Evolutionary conservation across 2,113 vertebrate genomes (phyloP), one percentile per base, ranked within the genome.

Genomic region (Embiotoca jacksoni): DNA sequence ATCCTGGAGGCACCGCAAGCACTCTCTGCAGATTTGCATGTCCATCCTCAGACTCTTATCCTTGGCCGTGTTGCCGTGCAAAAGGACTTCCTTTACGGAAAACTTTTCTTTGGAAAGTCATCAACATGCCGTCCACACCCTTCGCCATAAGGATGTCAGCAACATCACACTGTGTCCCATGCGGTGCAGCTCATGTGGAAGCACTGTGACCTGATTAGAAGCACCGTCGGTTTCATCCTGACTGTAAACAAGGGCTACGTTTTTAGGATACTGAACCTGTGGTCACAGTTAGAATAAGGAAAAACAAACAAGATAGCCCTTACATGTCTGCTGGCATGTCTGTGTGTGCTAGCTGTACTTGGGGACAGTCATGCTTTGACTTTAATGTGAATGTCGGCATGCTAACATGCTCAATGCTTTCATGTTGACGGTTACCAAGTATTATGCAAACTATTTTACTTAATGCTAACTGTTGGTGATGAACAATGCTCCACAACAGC

Each of bases 31-130:
- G 91, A 85, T 74, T 73, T 86, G 71, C 63, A 81, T 77, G 76
- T 57, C 13, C 47, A 72, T 88, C 60, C 75, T 75, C 36, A 73
- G 70, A 67, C 78, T 80, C 72, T 67, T 53, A 80, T 82, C 65
- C 62, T 80, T 72, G 61, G 66, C 72, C 47, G 55, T 73, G 80
- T 49, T 55, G 71, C 54, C 39, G 60, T 44, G 67, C 83, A 57
- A 85, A 63, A 84, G 68, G 74, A 86, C 81, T 87, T 91, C 87
- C 87, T 82, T 83, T 80, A 55, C 6, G 82, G 83, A 85, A 90
- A 87, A 73, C 15, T 58, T 75, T 80, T 66, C 70, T 60, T 36
- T 90, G 85, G 72, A 86, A 85, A 65, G 65, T 36, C 44, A 86
- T 79, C 78, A 79, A 75, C 62, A 63, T 75, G 66, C 64, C 11